Base-by-base conservation (phyloP, 2,797 vertebrate species). In the Enteromius treurensis region DNA sequence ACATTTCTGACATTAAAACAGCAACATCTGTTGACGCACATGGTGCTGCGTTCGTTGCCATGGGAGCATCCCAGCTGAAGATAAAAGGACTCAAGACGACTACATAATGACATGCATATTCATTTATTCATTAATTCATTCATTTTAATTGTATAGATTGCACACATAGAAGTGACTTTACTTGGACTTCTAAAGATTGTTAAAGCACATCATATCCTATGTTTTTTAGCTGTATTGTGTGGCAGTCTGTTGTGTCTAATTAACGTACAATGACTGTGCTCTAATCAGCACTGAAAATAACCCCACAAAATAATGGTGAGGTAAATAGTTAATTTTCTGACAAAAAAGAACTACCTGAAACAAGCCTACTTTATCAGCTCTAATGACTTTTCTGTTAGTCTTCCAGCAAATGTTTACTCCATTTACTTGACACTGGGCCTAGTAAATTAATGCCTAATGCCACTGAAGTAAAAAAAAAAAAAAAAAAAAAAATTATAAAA, bases 251-350 rank as follows among this genome's bases (percentile, higher is more conserved):
- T 53, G 29, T n/a, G 45, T 75, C 62, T 76, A 76, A 82, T 64
- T 76, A 40, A 13, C 32, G 1, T 5, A 40, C 21, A 82, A 53
- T 29, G 80, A 75, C 45, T 81, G 42, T 14, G 8, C 32, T 37
- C 15, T 75, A 64, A 81, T 75, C 73, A 34, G 21, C 45, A 51
- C n/a, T 34, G 58, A 51, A 67, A 74, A 81, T 49, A 26, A 81
- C 55, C 21, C 32, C 29, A 51, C 69, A 37, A 37, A 55, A 73
- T 77, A 78, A 65, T 53, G 8, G n/a, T 64, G 11, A 74, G 23
- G 53, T 82, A 51, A 75, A 75, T 23, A 53, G 71, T 53, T 67
- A 23, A 67, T 82, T 82, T 19, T 75, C 15, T 26, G 21, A 64
- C 42, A 40, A 14, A 74, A 62, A 71, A 13, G n/a, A 53, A 34